Evolutionary conservation across 2,113 vertebrate species (phyloP).

Genomic region (Coturnix japonica): DNA sequence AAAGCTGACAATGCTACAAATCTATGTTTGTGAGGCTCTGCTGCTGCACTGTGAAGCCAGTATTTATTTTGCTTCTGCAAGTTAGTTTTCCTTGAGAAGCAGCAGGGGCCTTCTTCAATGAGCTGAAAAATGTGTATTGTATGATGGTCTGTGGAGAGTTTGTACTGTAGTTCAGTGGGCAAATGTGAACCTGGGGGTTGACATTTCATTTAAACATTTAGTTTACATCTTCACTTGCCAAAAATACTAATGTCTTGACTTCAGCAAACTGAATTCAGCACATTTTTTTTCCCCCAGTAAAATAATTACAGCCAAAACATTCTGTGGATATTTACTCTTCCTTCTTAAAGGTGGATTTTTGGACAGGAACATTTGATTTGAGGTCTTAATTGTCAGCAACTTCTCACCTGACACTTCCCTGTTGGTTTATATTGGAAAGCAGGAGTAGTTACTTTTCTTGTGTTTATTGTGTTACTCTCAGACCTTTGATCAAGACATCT

Average conservation of each 20-base stretch:
- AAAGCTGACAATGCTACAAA: constrained; percentile 11
- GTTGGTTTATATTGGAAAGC: constrained; percentile 59
- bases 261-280: constrained; percentile 33
- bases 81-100: constrained; percentile 56
- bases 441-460: constrained; percentile 49
- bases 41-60: not conserved
- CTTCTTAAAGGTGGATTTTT: constrained; percentile 13
- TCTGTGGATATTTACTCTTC: constrained; percentile 46
- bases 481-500: constrained; percentile 59
- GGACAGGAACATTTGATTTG: not conserved
- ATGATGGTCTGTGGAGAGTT: constrained; percentile 17
- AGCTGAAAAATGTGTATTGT: constrained; percentile 54
- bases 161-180: constrained; percentile 14
- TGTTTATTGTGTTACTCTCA: constrained; percentile 56
- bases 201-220: constrained; percentile 65
- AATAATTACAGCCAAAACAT: constrained; percentile 52
- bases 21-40: not conserved
- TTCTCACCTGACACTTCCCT: constrained; percentile 40
- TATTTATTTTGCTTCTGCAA: constrained; percentile 65
- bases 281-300: not conserved
- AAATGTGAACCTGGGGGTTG: constrained; percentile 29
- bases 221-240: constrained; percentile 60
- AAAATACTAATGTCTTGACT: constrained; percentile 57
- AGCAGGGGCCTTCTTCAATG: constrained; percentile 61
- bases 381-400: constrained; percentile 26